Percentiles rank a stretch among this genome's conserved stretches.
These are phyloP conservation scores for Spheniscus humboldti DNA, from an alignment of 2,797 vertebrate genomes.

Conservation along the genomic window DNA sequence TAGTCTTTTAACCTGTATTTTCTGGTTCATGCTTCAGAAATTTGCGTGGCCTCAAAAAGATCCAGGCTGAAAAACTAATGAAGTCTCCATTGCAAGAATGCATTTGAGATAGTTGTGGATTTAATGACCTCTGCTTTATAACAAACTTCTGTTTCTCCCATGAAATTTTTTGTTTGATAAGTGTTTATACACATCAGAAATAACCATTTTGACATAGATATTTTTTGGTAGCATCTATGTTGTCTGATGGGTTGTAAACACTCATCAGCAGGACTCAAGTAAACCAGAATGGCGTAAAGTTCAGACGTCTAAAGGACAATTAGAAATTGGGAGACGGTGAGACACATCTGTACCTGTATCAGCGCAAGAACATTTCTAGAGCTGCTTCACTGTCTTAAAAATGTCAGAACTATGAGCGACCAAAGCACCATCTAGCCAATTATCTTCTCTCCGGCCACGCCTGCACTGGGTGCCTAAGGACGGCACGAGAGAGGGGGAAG, in stretches of 20 bases:
- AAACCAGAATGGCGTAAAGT: not conserved
- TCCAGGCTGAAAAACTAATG: not conserved
- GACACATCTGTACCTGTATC: too few species aligned
- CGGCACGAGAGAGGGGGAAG: not conserved
- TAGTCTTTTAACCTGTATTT: not conserved
- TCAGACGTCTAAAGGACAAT: not conserved
- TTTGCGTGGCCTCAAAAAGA: not conserved
- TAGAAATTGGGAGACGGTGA: not conserved
- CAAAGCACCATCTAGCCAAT: not conserved
- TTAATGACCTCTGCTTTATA: not conserved
- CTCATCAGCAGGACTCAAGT: too few species aligned
- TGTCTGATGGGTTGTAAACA: not conserved
- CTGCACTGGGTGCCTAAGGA: not conserved
- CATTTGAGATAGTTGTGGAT: not conserved
- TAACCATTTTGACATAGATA: not conserved
- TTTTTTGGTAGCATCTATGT: not conserved
- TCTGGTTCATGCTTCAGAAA: not conserved
- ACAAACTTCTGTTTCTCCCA: not conserved
- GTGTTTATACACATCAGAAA: not conserved
- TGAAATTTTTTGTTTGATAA: not conserved
- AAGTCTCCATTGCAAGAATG: not conserved
- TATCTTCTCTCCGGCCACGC: too few species aligned
- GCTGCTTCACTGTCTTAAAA: not conserved
- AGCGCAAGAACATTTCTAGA: not conserved
- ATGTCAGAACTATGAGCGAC: not conserved